Evolutionary conservation across 2,113 vertebrate genomes (phyloP), one percentile per base, ranked within the genome.

Genomic region (Pan paniscus): DNA sequence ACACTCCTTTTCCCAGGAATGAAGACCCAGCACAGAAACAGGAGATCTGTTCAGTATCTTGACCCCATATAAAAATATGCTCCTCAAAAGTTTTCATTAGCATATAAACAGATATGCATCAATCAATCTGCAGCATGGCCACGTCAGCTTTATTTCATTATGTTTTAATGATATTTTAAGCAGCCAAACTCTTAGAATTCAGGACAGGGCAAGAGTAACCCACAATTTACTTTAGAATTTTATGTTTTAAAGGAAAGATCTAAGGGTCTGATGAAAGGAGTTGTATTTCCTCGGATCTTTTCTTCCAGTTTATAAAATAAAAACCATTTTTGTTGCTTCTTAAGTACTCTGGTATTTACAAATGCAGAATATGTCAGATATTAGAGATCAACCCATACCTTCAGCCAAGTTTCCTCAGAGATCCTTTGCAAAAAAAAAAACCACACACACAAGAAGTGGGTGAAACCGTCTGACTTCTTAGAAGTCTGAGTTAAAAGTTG

Each of bases 1-100:
- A 95, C 98, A 97, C 98, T 98, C 98, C 98, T 98, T 96, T 73
- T 72, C 98, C 98, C 96, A 97, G 98, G 98, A 98, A 98, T 98
- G 98, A 98, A 93, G 89, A 73, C 76, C 88, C 7, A 35, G 78
- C 8, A 0, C 82, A 67, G 38, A 55, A 78, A 93, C 78, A 95
- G 85, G 89, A 61, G 79, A 89, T 83, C 95, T 1, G 0, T 46
- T 67, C 80, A 22, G 20, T 0, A 0, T 22, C 83, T 20, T 27
- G 55, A 79, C 85, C 96, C 73, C 35, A 0, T 2, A 10, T 2
- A 67, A 73, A 81, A n/a, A 35, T 5, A 27, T 2, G 0, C 57
- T 6, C 23, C 48, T 4, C 14, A 38, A 3, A n/a, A 27, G 87
- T 8, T 67, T 64, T 59, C 57, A 0, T 0, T 6, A 46, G 43